Base-by-base conservation (phyloP, 2,797 vertebrate species). In the Chrosomus eos region DNA sequence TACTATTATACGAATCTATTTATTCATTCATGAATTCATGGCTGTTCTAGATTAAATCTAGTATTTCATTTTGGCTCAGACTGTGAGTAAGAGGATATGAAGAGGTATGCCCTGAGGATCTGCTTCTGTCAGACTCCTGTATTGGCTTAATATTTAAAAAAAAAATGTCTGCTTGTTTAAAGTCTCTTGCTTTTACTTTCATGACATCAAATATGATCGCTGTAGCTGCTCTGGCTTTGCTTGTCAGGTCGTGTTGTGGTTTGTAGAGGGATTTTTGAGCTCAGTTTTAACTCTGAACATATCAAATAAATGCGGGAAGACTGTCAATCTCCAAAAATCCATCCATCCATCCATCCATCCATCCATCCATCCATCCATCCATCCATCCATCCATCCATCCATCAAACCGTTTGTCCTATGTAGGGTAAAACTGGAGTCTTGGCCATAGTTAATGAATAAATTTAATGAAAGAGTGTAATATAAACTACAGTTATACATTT, bases 241-340 rank as follows among this genome's bases (percentile, higher is more conserved):
- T 72, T 53, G 77, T 72, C 19, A 38, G 64, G 82, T 86, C 60
- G 75, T 79, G 78, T 38, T 33, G 51, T 38, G 71, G 45, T 48
- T 75, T 33, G 62, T 72, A 36, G 31, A 84, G 19, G 23, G 64
- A 53, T 84, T 58, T 71, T 48, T 51, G 72, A 66, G 45, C 73
- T 82, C 55, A 28, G 18, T 45, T 45, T 58, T 74, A 53, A 33
- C 23, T 36, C 66, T 71, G 82, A 66, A 66, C 86, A 60, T 75
- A 84, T 78, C 81, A 86, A 60, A 72, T 81, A 82, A 86, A 75
- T 64, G 76, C 6, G 11, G 23, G 66, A 73, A 31, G 62, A 48
- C 62, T 80, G 77, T 51, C 36, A 67, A 80, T 36, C 78, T 5
- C 62, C 43, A 23, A 23, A 80, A 80, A 53, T 67, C 77, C 26